phyloP scores from a whole-genome alignment of 2,113 vertebrate genomes.

The Dolichallabes microphthalmus region DNA sequence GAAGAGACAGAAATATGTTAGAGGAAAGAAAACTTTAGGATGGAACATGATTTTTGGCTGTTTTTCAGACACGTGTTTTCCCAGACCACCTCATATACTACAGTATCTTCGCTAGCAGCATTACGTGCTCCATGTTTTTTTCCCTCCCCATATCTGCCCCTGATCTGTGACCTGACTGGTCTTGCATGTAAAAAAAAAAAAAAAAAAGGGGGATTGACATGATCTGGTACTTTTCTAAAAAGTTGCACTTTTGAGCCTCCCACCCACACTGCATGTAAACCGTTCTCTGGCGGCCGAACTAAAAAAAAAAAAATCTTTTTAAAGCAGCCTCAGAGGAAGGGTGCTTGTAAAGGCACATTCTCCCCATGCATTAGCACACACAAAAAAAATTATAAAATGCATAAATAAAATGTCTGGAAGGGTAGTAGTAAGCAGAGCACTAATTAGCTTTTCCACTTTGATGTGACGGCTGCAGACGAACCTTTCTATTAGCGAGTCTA shows the following conservation, averaged over 20 bases:
- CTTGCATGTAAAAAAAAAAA: neutral
- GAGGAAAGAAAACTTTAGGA: neutral
- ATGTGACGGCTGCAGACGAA: constrained; percentile 65
- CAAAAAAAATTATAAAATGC: constrained; percentile 61
- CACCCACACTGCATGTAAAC: constrained; percentile 7
- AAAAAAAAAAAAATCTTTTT: neutral
- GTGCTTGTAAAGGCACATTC: constrained; percentile 60
- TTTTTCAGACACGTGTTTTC: neutral
- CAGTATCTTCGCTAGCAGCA: neutral
- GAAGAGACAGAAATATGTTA: neutral
- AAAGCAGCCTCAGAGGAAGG: constrained; percentile 17
- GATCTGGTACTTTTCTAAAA: neutral
- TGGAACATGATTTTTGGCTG: neutral
- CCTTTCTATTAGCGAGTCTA: constrained; percentile 71
- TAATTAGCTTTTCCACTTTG: constrained; percentile 74
- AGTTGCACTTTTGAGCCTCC: constrained; percentile 2
- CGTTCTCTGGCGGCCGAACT: neutral
- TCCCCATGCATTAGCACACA: constrained; percentile 58
- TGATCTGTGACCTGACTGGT: constrained; percentile 1
- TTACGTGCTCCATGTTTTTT: too few species aligned
- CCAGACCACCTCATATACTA: neutral
- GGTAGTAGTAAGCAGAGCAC: constrained; percentile 42
- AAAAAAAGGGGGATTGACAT: neutral
- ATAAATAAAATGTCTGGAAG: constrained; percentile 64
- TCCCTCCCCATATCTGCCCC: neutral